phyloP scores from a whole-genome alignment of 2,888 invertebrate genomes.

The Amphipoea oculea region DNA sequence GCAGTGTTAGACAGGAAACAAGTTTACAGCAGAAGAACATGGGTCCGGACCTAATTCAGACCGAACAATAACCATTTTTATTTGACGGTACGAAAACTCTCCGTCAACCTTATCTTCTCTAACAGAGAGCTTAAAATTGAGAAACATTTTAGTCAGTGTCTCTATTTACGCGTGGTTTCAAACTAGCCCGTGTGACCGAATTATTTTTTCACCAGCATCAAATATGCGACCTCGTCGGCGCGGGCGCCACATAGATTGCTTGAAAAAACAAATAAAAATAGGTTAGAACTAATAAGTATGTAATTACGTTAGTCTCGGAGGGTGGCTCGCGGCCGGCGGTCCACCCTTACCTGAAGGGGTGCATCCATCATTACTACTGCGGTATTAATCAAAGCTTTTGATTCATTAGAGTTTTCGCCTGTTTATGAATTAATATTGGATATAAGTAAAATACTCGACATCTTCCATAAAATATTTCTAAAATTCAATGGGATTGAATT shows the following conservation, averaged over 20 bases:
- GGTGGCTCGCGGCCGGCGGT: constrained; percentile 87
- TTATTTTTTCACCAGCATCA: constrained; percentile 62
- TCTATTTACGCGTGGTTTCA: not conserved
- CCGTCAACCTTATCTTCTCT: not conserved
- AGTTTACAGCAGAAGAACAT: constrained; percentile 48
- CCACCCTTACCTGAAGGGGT: constrained; percentile 83
- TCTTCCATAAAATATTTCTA: not conserved
- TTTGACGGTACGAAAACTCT: no score
- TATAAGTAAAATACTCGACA: not conserved
- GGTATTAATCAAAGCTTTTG: constrained; percentile 78
- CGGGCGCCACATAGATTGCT: constrained; percentile 68
- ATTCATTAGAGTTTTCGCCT: constrained; percentile 56
- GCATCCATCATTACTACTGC: constrained; percentile 79
- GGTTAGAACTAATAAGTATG: constrained; percentile 87
- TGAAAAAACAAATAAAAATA: constrained; percentile 83
- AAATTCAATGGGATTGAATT: no score
- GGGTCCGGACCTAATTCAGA: constrained; percentile 42
- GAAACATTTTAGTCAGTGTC: no score
- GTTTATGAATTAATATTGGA: constrained; percentile 8
- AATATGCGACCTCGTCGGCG: constrained; percentile 49
- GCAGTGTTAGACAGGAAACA: constrained; percentile 51
- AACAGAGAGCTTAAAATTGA: not conserved
- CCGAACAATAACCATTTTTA: not conserved
- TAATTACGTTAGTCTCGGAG: constrained; percentile 86
- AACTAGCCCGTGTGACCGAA: constrained; percentile 47